These are phyloP conservation scores for Brachyalestes nurse DNA, from an alignment of 2,797 vertebrate species.

Conservation along the genomic window DNA sequence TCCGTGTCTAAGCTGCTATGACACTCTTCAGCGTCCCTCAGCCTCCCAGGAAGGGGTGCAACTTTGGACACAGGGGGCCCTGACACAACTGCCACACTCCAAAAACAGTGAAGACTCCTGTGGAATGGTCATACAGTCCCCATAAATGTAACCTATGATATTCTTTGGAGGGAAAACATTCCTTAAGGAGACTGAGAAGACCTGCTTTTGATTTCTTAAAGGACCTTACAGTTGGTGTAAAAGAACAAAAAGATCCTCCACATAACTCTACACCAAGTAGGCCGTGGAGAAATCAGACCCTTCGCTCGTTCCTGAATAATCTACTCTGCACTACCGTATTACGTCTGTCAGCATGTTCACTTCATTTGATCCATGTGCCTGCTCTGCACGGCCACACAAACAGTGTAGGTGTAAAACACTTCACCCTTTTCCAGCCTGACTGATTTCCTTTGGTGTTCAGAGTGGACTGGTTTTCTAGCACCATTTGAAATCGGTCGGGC, in stretches of 20 bases:
- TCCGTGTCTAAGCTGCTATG: slow-evolving; percentile 60
- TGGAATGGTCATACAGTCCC: background rate
- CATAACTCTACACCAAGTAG: too few relatives aligned
- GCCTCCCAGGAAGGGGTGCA: slow-evolving; percentile 10
- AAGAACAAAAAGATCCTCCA: too few relatives aligned
- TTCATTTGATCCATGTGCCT: background rate
- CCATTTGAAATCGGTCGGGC: slow-evolving; percentile 68
- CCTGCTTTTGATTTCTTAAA: background rate
- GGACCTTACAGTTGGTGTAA: too few relatives aligned
- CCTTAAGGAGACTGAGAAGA: too few relatives aligned
- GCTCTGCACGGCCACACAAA: background rate
- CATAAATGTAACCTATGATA: background rate
- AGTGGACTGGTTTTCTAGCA: slow-evolving; percentile 67
- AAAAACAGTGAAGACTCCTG: background rate
- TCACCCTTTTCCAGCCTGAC: slow-evolving; percentile 52
- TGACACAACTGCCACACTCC: slow-evolving; percentile 9
- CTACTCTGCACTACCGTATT: background rate
- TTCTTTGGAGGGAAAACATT: background rate
- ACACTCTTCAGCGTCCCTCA: slow-evolving; percentile 54
- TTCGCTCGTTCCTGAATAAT: too few relatives aligned
- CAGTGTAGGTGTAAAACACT: background rate
- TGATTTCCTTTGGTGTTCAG: slow-evolving; percentile 70
- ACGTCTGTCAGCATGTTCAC: background rate
- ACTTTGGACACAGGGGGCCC: slow-evolving; percentile 10
- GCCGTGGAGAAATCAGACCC: too few relatives aligned